phyloP scores from a whole-genome alignment of 2,888 invertebrate genomes.

The Dryocosmus kuriphilus region DNA sequence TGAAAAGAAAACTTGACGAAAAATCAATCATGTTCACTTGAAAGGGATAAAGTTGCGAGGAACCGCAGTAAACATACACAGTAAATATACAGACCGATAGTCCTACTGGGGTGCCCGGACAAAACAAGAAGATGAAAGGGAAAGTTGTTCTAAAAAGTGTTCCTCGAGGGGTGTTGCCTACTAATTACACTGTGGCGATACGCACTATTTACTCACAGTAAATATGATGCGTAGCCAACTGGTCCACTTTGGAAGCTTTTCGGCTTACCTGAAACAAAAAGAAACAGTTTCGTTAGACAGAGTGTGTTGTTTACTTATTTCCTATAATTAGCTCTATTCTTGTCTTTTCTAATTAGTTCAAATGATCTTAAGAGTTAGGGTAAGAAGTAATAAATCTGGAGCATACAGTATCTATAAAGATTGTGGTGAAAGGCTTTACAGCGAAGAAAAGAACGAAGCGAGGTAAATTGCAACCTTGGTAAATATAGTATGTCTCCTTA shows the following conservation, averaged over 20 bases:
- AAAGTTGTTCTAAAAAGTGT: slow-evolving; percentile 41
- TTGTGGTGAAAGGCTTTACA: slow-evolving; percentile 24
- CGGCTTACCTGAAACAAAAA: slow-evolving; percentile 73
- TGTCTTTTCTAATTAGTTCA: too few relatives aligned
- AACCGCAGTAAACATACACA: slow-evolving; percentile 9
- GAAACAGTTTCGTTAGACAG: slow-evolving; percentile 57
- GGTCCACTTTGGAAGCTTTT: slow-evolving; percentile 54
- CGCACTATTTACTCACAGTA: slow-evolving; percentile 72
- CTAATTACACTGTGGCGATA: slow-evolving; percentile 72
- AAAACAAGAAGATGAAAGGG: slow-evolving; percentile 10
- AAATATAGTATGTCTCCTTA: slow-evolving; percentile 38
- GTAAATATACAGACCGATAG: slow-evolving; percentile 23
- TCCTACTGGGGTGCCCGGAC: slow-evolving; percentile 6
- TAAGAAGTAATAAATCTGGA: slow-evolving; percentile 8
- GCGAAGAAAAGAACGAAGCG: slow-evolving; percentile 28
- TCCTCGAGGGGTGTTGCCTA: slow-evolving; percentile 62
- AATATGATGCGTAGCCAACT: slow-evolving; percentile 59
- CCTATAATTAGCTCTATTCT: too few relatives aligned
- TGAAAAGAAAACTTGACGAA: slow-evolving; percentile 19
- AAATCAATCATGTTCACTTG: slow-evolving; percentile 35
- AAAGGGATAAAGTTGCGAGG: slow-evolving; percentile 6
- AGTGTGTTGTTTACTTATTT: too few relatives aligned
- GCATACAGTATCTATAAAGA: not conserved
- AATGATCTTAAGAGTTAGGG: not conserved
- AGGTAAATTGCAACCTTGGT: slow-evolving; percentile 30